Evolutionary conservation across 2,797 vertebrate species (phyloP).

Genomic region (Halcyon badia): DNA sequence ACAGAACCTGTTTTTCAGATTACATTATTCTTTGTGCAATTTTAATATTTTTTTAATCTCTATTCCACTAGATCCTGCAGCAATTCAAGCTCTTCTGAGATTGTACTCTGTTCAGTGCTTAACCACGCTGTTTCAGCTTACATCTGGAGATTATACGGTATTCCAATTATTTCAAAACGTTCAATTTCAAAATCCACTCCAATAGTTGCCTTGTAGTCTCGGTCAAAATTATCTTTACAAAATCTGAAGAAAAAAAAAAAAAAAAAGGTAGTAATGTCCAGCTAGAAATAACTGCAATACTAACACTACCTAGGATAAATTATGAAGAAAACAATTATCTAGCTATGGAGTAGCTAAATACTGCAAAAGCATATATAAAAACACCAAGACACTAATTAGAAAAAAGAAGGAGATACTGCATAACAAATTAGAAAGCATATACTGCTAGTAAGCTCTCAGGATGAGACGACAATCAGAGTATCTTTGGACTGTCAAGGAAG

Average conservation of each 20-base stretch:
- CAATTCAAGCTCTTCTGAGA: neutral
- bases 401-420: neutral
- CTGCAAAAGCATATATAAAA: neutral
- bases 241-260: conserved; percentile 79
- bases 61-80: neutral
- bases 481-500: neutral
- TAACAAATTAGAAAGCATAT: neutral
- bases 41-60: neutral
- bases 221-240: conserved; percentile 91
- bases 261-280: neutral
- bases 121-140: conserved; percentile 74
- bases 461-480: neutral
- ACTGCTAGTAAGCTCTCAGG: neutral
- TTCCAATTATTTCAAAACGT: conserved; percentile 89
- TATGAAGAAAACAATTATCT: neutral
- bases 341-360: neutral
- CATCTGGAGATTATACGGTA: conserved; percentile 92
- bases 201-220: conserved; percentile 93
- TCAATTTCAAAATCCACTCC: conserved; percentile 96
- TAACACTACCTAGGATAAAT: neutral
- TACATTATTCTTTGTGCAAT: neutral
- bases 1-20: neutral
- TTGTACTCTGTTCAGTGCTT: neutral
- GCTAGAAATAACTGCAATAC: neutral
- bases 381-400: neutral